These are phyloP conservation scores for Pheosia gnoma DNA, from an alignment of 2,888 invertebrate species.

Conservation along the genomic window DNA sequence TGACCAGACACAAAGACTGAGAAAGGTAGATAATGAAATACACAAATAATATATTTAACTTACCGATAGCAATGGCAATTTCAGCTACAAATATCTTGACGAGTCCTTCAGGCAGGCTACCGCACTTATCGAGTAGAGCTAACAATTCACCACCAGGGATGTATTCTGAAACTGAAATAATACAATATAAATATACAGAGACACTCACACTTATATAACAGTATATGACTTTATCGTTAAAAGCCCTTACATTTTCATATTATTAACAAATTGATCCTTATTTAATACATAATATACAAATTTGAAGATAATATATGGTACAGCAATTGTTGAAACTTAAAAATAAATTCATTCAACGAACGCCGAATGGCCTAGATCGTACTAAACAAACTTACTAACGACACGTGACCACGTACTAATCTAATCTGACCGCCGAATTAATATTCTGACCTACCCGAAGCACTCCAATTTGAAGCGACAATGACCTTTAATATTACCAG, in stretches of 20 bases:
- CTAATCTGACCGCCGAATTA: constrained; percentile 4
- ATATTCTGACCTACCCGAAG: constrained; percentile 7
- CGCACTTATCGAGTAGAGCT: constrained; percentile 88
- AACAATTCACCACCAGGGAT: constrained; percentile 93
- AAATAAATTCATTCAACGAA: constrained; percentile 1
- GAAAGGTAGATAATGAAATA: too few relatives aligned
- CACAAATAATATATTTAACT: constrained; percentile 25
- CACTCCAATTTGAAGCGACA: constrained; percentile 27
- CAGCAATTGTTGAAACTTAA: neutral
- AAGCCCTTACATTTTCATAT: neutral
- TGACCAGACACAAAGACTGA: too few relatives aligned
- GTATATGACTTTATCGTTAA: neutral
- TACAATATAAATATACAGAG: neutral
- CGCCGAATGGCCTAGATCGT: neutral
- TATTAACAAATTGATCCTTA: too few relatives aligned
- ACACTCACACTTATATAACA: neutral
- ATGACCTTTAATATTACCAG: constrained; percentile 40
- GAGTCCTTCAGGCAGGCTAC: constrained; percentile 89
- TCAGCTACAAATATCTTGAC: constrained; percentile 94
- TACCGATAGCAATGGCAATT: constrained; percentile 94
- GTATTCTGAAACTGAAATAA: constrained; percentile 90
- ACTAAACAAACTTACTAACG: neutral
- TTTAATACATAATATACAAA: too few relatives aligned
- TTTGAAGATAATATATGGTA: too few relatives aligned
- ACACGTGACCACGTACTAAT: neutral